Conservation (phyloP, 2,888 invertebrate genomes). For the Therioaphis trifolii region DNA sequence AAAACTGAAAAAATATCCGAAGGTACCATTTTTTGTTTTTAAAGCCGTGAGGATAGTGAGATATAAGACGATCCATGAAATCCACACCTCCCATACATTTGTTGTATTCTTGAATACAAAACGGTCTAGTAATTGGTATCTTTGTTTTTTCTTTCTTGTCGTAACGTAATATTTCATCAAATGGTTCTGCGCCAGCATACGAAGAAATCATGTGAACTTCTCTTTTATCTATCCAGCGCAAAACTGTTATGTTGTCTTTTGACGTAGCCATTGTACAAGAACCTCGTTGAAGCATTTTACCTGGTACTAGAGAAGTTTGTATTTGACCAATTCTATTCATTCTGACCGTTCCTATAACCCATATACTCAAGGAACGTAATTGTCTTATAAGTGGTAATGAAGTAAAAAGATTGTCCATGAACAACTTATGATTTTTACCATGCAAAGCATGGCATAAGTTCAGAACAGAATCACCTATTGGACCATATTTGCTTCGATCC, state of each 20-base stretch:
- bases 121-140: constrained; percentile 56
- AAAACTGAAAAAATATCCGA: constrained; percentile 63
- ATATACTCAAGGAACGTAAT: too few species aligned
- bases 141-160: constrained; percentile 59
- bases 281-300: constrained; percentile 51
- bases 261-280: constrained; percentile 51
- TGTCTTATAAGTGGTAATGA: too few species aligned
- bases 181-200: constrained; percentile 60
- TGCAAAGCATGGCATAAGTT: too few species aligned
- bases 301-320: constrained; percentile 29
- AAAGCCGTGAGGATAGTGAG: constrained; percentile 63
- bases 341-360: constrained; percentile 27
- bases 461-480: too few species aligned
- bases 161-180: constrained; percentile 51
- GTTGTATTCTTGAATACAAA: constrained; percentile 59
- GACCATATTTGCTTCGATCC: neutral
- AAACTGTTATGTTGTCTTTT: constrained; percentile 63
- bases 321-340: constrained; percentile 29
- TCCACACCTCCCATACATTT: constrained; percentile 63
- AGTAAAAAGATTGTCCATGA: constrained; percentile 5
- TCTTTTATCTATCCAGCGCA: constrained; percentile 62
- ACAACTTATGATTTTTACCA: neutral
- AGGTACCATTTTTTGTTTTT: constrained; percentile 63
- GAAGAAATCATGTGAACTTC: constrained; percentile 61
- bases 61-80: constrained; percentile 63